Evolutionary conservation across 2,888 invertebrate species (phyloP).

Genomic region (Oconnorella tubifera): DNA sequence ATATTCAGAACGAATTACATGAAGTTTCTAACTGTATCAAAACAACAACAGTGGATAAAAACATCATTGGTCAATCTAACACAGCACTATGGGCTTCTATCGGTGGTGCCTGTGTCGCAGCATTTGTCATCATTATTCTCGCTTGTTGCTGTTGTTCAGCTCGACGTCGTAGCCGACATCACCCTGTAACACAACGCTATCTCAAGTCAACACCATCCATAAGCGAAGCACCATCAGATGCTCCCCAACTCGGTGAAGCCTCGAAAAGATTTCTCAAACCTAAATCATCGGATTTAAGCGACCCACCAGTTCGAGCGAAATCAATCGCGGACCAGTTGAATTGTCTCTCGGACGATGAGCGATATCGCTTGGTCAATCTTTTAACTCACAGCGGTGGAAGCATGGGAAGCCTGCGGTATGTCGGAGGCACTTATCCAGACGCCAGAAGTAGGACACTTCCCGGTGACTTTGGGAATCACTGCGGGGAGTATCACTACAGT

Average conservation of each 20-base stretch:
- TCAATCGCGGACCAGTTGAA: conserved; percentile 15
- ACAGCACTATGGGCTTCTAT: neutral
- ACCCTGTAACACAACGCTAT: neutral
- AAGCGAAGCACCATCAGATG: neutral
- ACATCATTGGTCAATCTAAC: neutral
- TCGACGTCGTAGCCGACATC: neutral
- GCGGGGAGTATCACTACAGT: too few relatives aligned
- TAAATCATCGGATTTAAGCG: neutral
- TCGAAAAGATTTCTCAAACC: conserved; percentile 6
- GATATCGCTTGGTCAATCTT: conserved; percentile 11
- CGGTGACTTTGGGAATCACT: neutral
- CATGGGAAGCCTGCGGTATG: conserved; percentile 2
- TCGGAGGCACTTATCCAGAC: neutral
- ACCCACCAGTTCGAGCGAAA: neutral
- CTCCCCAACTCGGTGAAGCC: conserved; percentile 8
- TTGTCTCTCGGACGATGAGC: conserved; percentile 12
- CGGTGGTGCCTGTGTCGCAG: neutral
- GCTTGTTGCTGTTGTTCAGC: neutral
- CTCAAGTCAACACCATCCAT: too few relatives aligned
- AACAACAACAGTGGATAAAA: neutral
- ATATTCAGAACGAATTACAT: neutral
- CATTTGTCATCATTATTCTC: neutral
- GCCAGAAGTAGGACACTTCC: neutral
- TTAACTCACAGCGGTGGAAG: conserved; percentile 13
- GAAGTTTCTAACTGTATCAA: neutral